Conservation (phyloP, 2,113 vertebrate genomes). For the Argyrosomus japonicus region DNA sequence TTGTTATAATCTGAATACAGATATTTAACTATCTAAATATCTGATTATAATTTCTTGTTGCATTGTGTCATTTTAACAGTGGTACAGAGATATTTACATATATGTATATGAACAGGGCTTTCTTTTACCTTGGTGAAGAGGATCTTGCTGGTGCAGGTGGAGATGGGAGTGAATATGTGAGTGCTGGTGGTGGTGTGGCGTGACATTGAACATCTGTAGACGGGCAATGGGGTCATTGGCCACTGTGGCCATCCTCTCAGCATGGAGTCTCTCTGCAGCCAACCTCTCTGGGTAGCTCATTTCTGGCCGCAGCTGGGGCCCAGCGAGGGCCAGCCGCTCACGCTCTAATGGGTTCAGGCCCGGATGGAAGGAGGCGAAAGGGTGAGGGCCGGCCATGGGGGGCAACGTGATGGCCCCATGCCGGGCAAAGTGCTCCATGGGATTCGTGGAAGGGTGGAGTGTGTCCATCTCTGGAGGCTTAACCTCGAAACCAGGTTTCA, state of each 20-base stretch:
- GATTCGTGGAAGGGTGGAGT: slow-evolving; percentile 94
- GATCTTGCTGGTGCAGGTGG: slow-evolving; percentile 99
- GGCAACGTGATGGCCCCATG: slow-evolving; percentile 95
- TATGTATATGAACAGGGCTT: slow-evolving; percentile 48
- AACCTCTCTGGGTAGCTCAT: slow-evolving; percentile 98
- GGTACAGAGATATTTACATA: neutral
- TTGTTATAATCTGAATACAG: neutral
- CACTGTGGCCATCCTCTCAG: slow-evolving; percentile 95
- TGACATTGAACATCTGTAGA: slow-evolving; percentile 99
- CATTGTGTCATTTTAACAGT: neutral
- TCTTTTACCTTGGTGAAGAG: slow-evolving; percentile 95
- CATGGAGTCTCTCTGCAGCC: slow-evolving; percentile 95
- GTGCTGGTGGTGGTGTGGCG: slow-evolving; percentile 98
- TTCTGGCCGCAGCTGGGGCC: slow-evolving; percentile 94
- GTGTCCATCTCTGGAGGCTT: slow-evolving; percentile 96
- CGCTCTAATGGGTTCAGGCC: slow-evolving; percentile 95
- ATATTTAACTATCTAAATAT: no score
- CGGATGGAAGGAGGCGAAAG: slow-evolving; percentile 95
- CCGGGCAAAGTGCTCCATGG: slow-evolving; percentile 99
- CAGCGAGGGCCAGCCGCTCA: slow-evolving; percentile 93
- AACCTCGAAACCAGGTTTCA: slow-evolving; percentile 99
- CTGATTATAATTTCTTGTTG: no score
- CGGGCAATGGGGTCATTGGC: slow-evolving; percentile 96
- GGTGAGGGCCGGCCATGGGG: slow-evolving; percentile 92
- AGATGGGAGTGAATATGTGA: slow-evolving; percentile 99